Evolutionary conservation across 2,888 invertebrate genomes (phyloP).

Genomic region (Halictus quadricinctus): DNA sequence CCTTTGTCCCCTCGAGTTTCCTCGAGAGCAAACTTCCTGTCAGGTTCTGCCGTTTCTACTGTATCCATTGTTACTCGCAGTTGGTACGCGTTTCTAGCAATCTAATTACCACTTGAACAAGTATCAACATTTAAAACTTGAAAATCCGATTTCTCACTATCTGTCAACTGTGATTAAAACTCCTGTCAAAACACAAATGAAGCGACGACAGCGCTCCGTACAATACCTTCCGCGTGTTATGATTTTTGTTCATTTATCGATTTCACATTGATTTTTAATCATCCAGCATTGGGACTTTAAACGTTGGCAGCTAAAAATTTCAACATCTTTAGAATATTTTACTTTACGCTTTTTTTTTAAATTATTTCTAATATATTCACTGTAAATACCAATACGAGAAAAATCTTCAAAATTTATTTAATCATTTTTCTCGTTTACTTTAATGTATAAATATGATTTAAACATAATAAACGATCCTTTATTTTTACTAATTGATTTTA

Average conservation of each 20-base stretch:
- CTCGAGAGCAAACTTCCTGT: constrained; percentile 64
- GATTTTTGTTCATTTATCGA: neutral
- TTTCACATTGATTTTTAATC: neutral
- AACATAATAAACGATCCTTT: neutral
- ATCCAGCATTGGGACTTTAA: neutral
- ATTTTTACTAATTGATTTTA: neutral
- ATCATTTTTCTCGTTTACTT: neutral
- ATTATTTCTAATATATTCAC: neutral
- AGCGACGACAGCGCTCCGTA: neutral
- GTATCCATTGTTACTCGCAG: constrained; percentile 61
- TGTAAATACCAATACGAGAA: too few relatives aligned
- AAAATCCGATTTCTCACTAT: constrained; percentile 37
- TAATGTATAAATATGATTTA: neutral
- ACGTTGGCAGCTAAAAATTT: too few relatives aligned
- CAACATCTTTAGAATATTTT: neutral
- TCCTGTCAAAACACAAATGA: neutral
- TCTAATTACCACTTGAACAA: constrained; percentile 58
- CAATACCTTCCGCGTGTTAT: neutral
- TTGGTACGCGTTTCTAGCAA: constrained; percentile 58
- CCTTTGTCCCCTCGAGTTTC: constrained; percentile 66
- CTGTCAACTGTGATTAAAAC: constrained; percentile 14
- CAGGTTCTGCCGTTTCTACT: constrained; percentile 50
- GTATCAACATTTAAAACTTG: constrained; percentile 40
- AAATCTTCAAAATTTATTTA: neutral
- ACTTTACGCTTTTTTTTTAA: neutral